Conservation (phyloP, 2,797 vertebrate species). For the Micropoecilia bifurca region DNA sequence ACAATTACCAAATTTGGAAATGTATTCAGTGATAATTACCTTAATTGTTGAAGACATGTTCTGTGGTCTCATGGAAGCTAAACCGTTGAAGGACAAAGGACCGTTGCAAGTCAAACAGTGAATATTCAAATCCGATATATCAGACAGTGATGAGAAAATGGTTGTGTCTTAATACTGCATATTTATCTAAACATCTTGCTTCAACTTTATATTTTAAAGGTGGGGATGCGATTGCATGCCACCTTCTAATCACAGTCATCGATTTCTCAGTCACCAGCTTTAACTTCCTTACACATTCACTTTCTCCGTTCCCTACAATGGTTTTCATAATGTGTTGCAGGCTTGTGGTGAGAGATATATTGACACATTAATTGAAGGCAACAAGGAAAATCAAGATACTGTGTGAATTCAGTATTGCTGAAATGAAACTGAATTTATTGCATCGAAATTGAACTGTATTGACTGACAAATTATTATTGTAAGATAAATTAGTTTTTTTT, state of each 20-base stretch:
- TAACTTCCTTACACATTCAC: neutral
- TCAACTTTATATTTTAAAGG: neutral
- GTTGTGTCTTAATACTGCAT: neutral
- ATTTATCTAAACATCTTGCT: neutral
- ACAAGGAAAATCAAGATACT: neutral
- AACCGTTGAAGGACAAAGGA: neutral
- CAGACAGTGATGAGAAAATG: neutral
- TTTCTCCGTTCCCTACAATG: neutral
- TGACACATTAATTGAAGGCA: neutral
- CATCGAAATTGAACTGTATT: neutral
- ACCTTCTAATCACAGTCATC: neutral
- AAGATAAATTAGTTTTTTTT: neutral
- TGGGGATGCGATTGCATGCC: neutral
- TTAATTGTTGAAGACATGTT: neutral
- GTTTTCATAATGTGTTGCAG: neutral
- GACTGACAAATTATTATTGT: neutral
- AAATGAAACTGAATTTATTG: neutral
- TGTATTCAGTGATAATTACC: neutral
- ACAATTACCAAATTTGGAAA: neutral
- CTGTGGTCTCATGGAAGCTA: neutral
- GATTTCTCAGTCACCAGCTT: neutral
- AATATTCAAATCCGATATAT: neutral
- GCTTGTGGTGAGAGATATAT: neutral
- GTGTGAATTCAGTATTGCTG: neutral
- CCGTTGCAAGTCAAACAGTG: neutral